phyloP scores from a whole-genome alignment of 2,888 invertebrate species.

The Dicyrtoma fusca region DNA sequence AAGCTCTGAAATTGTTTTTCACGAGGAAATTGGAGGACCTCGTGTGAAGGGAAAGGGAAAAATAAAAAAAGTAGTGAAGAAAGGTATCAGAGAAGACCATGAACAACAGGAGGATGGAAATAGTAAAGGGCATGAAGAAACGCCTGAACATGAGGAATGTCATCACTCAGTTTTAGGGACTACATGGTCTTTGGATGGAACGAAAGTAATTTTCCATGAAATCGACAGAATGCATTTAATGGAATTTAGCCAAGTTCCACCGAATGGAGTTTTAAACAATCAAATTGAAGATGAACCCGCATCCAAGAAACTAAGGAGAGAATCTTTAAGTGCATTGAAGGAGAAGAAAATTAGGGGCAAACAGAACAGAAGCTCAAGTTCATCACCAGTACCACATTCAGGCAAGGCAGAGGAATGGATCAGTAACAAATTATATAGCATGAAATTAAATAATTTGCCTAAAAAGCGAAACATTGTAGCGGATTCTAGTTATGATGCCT shows the following conservation, averaged over 20 bases:
- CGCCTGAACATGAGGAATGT: neutral
- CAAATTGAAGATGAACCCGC: constrained; percentile 33
- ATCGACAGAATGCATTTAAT: constrained; percentile 46
- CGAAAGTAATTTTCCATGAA: constrained; percentile 43
- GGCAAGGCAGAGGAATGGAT: constrained; percentile 12
- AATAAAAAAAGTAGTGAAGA: neutral
- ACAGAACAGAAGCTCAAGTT: constrained; percentile 2
- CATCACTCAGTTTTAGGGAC: constrained; percentile 45
- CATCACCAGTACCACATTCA: neutral
- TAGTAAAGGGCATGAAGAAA: neutral
- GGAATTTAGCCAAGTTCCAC: constrained; percentile 34
- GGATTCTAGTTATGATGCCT: neutral
- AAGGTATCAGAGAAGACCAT: neutral
- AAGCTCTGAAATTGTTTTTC: constrained; percentile 7
- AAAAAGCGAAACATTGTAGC: neutral
- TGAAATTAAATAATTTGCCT: neutral
- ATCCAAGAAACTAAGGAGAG: neutral
- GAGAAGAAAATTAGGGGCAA: neutral
- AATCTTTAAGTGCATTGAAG: too few relatives aligned
- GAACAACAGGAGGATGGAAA: neutral
- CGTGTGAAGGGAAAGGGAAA: neutral
- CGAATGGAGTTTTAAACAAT: neutral
- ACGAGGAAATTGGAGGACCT: constrained; percentile 27
- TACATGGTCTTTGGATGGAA: constrained; percentile 47
- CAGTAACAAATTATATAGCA: constrained; percentile 14